Evolutionary conservation across 1,140 invertebrate species (phyloP), one percentile per base, ranked within the genome.

Genomic region (Luehdorfia chinensis): DNA sequence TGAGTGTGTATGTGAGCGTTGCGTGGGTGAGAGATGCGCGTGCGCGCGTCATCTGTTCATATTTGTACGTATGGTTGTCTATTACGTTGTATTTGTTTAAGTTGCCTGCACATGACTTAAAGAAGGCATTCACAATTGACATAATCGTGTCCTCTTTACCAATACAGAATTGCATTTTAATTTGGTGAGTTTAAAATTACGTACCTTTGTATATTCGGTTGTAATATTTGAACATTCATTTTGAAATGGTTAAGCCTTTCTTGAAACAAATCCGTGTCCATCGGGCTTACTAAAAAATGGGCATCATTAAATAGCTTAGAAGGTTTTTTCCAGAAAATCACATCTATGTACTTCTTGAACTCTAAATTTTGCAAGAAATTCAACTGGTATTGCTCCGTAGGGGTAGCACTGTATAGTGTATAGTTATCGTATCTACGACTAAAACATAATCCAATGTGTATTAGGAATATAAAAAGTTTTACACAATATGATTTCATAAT

Each of bases 261-360:
- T 15, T 56, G 41, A 25, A 81, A 75, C 4, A 74, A 8, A 4
- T 63, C 55, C 3, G 50, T 50, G 14, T 79, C 64, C 0, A 15
- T 27, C 13, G 67, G 66, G 55, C 58, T 58, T 0, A 84, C 70
- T n/a, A 81, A 48, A 11, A 84, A 47, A 27, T 80, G 74, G 0
- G 79, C 56, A 47, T 68, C 56, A 15, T 61, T 53, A 25, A 58
- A 66, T 8, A 80, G 25, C 32, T 66, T 77, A n/a, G 51, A 61
- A 0, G 80, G 77, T 21, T 57, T 74, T 11, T 63, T 61, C 70
- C 74, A 79, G 53, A 78, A 81, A 7, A 71, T 55, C 1, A 77
- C 53, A 27, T 81, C 63, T 0, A 78, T 61, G 18, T 79, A 81
- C 28, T 75, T 75, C 14, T 74, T 49, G 2, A 36, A 43, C 12